Evolutionary conservation across 2,797 vertebrate genomes (phyloP), one percentile per base, ranked within the genome.

Genomic region (Aeoliscus strigatus): DNA sequence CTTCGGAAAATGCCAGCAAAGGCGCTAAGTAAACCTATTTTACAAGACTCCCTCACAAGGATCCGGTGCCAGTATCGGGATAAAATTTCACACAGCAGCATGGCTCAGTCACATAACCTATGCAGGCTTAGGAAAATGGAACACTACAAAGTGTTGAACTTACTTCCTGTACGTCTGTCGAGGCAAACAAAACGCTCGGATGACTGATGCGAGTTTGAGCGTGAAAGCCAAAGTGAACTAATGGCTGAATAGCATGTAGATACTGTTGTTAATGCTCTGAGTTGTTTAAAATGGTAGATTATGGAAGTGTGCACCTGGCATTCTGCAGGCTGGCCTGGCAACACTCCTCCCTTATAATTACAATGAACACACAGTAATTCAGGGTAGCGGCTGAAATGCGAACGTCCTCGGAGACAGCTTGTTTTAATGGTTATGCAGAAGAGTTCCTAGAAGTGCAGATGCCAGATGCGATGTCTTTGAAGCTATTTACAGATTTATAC

Each of bases 11-110:
- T 73, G 86, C 85, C 83, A 81, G 85, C 80, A 86, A 86, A 89
- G 80, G 86, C 83, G 85, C 84, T 85, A 89, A 89, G 89, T 86
- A 87, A 89, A 88, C 85, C 83, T 87, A 85, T 90, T 90, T 87
- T 86, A 88, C 85, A 86, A 89, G 87, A 90, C 87, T 89, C 87
- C 86, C 86, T 86, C 83, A 85, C 85, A 87, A 72, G 80, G 84
- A 83, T 78, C 75, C 85, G 79, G 85, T 88, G 85, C 84, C 87
- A 86, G 85, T 82, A 85, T 84, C 63, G 73, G 86, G 83, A 86
- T 88, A 75, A 73, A 83, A 90, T 90, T 90, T 90, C 87, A 89
- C 89, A 87, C 82, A 81, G 82, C 78, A 62, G 77, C 80, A 86
- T 80, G 77, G 81, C 84, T 88, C 85, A 86, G 84, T 86, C 85